Percentiles rank a stretch among this genome's conserved stretches.
Conservation (phyloP, 2,113 vertebrate species). For the Peucedramus taeniatus region DNA sequence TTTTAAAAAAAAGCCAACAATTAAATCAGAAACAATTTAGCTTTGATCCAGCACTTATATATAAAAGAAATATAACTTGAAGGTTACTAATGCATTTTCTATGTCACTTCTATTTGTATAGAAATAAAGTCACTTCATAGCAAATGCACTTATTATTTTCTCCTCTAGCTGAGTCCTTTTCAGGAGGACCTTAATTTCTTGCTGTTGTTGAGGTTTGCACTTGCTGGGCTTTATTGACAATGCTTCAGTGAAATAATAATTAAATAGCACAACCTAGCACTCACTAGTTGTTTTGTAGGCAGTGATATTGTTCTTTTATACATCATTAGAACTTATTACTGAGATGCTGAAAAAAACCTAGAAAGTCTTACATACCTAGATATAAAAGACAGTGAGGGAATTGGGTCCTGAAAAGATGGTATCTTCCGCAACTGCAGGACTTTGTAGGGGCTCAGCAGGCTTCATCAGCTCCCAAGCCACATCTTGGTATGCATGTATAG, state of each 20-base stretch:
- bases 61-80: slow-evolving; percentile 5
- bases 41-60: slow-evolving; percentile 4
- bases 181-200: background rate
- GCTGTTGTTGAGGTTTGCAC: background rate
- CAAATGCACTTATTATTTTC: background rate
- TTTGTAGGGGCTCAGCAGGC: background rate
- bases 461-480: background rate
- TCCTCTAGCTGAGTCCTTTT: background rate
- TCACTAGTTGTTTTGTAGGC: background rate
- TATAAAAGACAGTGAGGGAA: background rate
- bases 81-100: slow-evolving; percentile 10
- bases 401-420: background rate
- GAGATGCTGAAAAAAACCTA: background rate
- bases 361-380: background rate
- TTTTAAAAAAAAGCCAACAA: background rate
- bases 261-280: background rate
- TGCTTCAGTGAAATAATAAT: background rate
- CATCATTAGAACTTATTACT: background rate
- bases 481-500: background rate
- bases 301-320: background rate
- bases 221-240: background rate
- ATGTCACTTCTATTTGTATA: background rate
- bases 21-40: background rate
- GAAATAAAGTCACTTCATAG: background rate
- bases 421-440: background rate